These are phyloP conservation scores for Psophia crepitans DNA, from an alignment of 2,113 vertebrate genomes.

Conservation along the genomic window DNA sequence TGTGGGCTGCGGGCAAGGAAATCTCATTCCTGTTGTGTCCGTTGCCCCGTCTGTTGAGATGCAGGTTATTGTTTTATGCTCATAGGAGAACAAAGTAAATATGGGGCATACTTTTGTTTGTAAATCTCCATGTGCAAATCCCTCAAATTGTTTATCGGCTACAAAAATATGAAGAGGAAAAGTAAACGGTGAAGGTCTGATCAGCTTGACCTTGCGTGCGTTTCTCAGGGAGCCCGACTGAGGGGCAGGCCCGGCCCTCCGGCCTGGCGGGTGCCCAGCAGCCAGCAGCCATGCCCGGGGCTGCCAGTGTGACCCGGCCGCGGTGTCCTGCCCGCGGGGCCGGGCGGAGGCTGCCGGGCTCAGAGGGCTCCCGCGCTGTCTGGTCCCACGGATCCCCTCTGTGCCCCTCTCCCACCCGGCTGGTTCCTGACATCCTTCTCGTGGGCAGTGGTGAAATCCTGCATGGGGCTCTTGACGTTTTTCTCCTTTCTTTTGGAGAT, in stretches of 20 bases:
- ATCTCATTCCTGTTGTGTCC: fast-evolving
- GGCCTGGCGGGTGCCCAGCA: fast-evolving
- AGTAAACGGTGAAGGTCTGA: fast-evolving
- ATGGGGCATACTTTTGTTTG: background rate
- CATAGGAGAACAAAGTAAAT: background rate
- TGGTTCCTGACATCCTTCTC: background rate
- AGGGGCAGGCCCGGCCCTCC: fast-evolving
- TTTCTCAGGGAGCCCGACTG: background rate
- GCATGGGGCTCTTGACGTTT: fast-evolving
- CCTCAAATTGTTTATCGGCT: fast-evolving
- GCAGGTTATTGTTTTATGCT: background rate
- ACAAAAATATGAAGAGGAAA: fast-evolving
- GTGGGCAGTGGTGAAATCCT: background rate
- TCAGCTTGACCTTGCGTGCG: fast-evolving
- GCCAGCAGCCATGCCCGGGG: fast-evolving
- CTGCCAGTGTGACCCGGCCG: fast-evolving
- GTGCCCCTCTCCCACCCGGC: fast-evolving
- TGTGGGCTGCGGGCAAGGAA: fast-evolving
- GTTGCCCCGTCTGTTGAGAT: background rate
- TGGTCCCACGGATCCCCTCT: fast-evolving
- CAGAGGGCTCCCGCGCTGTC: fast-evolving
- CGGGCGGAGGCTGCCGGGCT: background rate
- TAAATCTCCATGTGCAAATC: background rate
- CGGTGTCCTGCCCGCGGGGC: fast-evolving
- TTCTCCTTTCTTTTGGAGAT: background rate